Percentiles rank a stretch among this genome's conserved stretches.
Conservation (phyloP, 2,113 vertebrate genomes). For the Helogale parvula region DNA sequence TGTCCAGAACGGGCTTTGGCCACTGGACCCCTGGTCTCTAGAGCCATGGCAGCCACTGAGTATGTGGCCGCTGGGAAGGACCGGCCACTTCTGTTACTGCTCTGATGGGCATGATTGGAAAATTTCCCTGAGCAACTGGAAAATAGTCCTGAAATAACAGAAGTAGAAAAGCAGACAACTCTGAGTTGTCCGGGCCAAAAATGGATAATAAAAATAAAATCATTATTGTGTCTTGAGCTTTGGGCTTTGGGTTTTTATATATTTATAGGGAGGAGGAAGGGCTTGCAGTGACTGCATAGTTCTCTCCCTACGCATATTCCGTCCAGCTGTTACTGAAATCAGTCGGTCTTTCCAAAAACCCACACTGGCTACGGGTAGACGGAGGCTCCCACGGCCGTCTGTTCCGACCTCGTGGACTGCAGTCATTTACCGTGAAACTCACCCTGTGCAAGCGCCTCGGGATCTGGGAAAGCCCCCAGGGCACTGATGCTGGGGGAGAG, state of each 20-base stretch:
- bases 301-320: not conserved
- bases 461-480: not conserved
- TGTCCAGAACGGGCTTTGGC: not conserved
- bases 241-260: not conserved
- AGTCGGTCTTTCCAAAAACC: not conserved
- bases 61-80: not conserved
- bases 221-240: not conserved
- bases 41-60: accelerated
- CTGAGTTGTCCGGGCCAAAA: not conserved
- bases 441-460: not conserved
- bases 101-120: not conserved
- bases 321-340: not conserved
- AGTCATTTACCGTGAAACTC: not conserved
- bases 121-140: not conserved
- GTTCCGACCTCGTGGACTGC: not conserved
- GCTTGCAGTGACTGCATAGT: accelerated
- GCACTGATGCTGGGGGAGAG: not conserved
- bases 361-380: not conserved
- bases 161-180: slow-evolving; percentile 13
- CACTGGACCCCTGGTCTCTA: accelerated
- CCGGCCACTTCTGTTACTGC: not conserved
- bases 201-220: not conserved
- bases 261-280: not conserved
- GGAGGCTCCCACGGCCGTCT: accelerated
- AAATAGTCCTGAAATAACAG: slow-evolving; percentile 56